Conservation (phyloP, 2,113 vertebrate genomes). For the Eulemur rufifrons region DNA sequence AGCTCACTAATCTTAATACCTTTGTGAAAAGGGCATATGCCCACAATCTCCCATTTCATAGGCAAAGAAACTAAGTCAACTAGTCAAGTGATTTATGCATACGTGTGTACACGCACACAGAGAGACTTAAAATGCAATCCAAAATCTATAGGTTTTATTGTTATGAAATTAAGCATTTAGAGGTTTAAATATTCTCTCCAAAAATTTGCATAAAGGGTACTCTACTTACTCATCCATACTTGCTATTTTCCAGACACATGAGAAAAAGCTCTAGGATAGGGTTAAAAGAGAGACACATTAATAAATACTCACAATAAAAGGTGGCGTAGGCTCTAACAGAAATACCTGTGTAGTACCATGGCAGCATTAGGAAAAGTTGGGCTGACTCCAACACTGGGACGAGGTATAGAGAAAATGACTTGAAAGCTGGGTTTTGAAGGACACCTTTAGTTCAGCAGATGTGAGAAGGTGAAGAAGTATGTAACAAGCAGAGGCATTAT, state of each 20-base stretch:
- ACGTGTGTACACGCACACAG: not conserved
- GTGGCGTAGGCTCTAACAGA: not conserved
- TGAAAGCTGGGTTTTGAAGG: not conserved
- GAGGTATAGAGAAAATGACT: not conserved
- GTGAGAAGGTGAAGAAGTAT: not conserved
- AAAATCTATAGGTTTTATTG: not conserved
- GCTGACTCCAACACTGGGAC: not conserved
- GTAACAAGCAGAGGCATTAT: not conserved
- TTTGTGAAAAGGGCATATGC: constrained; percentile 24
- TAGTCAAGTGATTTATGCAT: not conserved
- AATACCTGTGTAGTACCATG: not conserved
- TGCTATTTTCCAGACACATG: not conserved
- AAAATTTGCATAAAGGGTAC: not conserved
- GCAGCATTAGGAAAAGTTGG: not conserved
- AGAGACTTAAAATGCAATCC: not conserved
- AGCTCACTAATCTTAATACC: constrained; percentile 42
- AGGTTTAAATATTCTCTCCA: not conserved
- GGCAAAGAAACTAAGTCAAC: constrained; percentile 34
- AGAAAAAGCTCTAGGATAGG: not conserved
- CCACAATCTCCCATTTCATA: constrained; percentile 37
- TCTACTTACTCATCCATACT: not conserved
- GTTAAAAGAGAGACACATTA: not conserved
- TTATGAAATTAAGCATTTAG: not conserved
- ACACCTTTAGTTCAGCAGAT: not conserved
- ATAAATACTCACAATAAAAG: not conserved